Evolutionary conservation across 2,888 invertebrate species (phyloP).

Genomic region (Aphidoletes aphidimyza): DNA sequence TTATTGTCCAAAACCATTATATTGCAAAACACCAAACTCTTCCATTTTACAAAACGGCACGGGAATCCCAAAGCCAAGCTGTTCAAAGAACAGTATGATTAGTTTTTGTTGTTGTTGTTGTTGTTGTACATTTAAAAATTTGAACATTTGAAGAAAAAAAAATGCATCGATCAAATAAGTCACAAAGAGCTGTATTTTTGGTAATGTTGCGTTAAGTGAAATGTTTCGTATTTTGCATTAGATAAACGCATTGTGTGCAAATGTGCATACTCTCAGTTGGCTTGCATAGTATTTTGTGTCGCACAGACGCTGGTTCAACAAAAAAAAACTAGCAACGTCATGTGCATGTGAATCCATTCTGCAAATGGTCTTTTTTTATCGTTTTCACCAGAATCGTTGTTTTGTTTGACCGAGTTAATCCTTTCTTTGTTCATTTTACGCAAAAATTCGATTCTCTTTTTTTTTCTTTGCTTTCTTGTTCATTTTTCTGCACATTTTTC

Average conservation of each 20-base stretch:
- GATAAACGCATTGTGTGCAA: neutral
- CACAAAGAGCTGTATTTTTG: neutral
- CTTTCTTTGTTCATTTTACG: slow-evolving; percentile 52
- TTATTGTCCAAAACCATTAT: neutral
- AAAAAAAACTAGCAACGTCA: slow-evolving; percentile 13
- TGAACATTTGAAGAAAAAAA: too few relatives aligned
- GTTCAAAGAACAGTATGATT: too few relatives aligned
- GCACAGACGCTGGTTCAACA: too few relatives aligned
- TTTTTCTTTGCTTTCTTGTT: neutral
- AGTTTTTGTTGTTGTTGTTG: too few relatives aligned
- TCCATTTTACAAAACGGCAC: neutral
- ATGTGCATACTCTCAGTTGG: too few relatives aligned
- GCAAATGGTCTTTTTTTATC: neutral
- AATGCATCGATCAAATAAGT: neutral
- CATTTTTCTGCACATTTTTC: neutral
- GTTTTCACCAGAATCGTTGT: neutral
- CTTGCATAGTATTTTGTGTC: too few relatives aligned
- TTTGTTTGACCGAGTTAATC: slow-evolving; percentile 41
- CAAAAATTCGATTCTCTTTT: neutral
- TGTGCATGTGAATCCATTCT: slow-evolving; percentile 14
- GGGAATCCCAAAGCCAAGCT: neutral
- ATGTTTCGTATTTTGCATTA: neutral
- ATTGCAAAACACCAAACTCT: neutral
- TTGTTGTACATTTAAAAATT: too few relatives aligned
- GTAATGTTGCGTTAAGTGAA: slow-evolving; percentile 43